These are phyloP conservation scores for Orchesella flavescens DNA, from an alignment of 2,888 invertebrate species.

Conservation along the genomic window DNA sequence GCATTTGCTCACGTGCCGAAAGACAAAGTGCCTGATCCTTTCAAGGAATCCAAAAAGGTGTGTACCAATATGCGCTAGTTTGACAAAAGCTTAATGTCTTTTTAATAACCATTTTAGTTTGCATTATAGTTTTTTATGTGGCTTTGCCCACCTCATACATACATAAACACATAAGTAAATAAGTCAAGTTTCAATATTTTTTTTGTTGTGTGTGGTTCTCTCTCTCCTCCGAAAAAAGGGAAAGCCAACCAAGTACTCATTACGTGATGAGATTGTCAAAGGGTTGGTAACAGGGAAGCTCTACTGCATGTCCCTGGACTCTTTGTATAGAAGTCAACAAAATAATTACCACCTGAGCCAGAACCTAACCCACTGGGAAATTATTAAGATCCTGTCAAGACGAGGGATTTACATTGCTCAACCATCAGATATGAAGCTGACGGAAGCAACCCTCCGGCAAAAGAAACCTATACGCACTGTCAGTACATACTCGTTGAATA, in stretches of 20 bases:
- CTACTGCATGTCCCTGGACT: constrained; percentile 68
- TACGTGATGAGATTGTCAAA: constrained; percentile 69
- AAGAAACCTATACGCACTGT: constrained; percentile 70
- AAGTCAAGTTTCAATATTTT: not conserved
- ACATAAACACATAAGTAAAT: too few relatives aligned
- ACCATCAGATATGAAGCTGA: constrained; percentile 71
- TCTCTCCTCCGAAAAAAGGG: constrained; percentile 25
- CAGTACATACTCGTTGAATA: constrained; percentile 34
- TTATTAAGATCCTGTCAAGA: constrained; percentile 70
- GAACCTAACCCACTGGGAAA: constrained; percentile 70
- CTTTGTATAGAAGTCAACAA: constrained; percentile 64
- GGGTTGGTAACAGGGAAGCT: constrained; percentile 69
- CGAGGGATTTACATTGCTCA: constrained; percentile 71
- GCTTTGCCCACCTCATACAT: too few relatives aligned
- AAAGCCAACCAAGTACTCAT: constrained; percentile 58
- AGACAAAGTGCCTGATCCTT: constrained; percentile 67
- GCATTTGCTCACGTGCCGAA: constrained; percentile 68
- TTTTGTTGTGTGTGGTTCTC: not conserved
- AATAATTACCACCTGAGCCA: constrained; percentile 56
- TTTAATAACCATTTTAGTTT: constrained; percentile 35
- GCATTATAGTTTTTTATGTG: too few relatives aligned
- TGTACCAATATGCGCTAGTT: not conserved
- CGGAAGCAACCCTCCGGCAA: constrained; percentile 70
- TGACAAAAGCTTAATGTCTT: constrained; percentile 33
- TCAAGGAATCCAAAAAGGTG: constrained; percentile 70